These are phyloP conservation scores for Lamellibrachia satsuma DNA, from an alignment of 2,888 invertebrate species.

Conservation along the genomic window DNA sequence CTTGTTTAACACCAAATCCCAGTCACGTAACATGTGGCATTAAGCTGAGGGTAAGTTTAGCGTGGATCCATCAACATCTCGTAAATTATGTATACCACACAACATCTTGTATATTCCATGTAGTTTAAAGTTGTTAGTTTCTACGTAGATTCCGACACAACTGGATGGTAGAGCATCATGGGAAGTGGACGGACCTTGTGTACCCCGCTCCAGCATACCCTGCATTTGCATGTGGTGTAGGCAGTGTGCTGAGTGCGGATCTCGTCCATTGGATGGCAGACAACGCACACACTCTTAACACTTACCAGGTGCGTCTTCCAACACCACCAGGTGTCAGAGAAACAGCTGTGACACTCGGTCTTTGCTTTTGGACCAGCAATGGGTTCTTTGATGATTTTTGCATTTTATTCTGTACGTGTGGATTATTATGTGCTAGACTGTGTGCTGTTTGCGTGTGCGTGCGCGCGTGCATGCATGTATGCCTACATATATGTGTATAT, in stretches of 20 bases:
- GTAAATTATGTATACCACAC: background rate
- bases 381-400: background rate
- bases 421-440: too few species aligned
- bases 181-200: conserved; percentile 62
- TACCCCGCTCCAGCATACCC: conserved; percentile 59
- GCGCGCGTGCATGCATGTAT: too few species aligned
- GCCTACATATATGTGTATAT: too few species aligned
- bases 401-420: too few species aligned
- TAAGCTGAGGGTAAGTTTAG: too few species aligned
- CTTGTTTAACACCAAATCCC: background rate
- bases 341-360: background rate
- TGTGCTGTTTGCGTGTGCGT: too few species aligned
- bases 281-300: conserved; percentile 50
- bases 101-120: background rate
- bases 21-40: conserved; percentile 28
- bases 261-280: conserved; percentile 55
- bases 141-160: conserved; percentile 51
- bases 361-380: background rate
- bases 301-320: conserved; percentile 49
- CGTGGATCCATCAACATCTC: background rate
- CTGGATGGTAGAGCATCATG: conserved; percentile 61
- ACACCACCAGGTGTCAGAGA: background rate
- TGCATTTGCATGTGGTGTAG: conserved; percentile 64
- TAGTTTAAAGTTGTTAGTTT: background rate
- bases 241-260: conserved; percentile 57